These are phyloP conservation scores for Knipowitschia caucasica DNA, from an alignment of 2,797 vertebrate genomes.

Conservation along the genomic window DNA sequence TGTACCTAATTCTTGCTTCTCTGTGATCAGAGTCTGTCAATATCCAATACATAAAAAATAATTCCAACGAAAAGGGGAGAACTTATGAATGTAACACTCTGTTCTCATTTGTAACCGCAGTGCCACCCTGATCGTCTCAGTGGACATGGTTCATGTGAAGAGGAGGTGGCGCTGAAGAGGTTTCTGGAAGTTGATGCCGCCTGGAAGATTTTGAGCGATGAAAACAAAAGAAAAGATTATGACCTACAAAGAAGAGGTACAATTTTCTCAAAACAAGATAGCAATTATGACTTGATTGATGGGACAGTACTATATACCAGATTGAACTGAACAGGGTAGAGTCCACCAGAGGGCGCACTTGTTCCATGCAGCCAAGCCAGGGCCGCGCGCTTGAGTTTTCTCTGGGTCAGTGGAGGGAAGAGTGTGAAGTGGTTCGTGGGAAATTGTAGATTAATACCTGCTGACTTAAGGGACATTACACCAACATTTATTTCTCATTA, in stretches of 20 bases:
- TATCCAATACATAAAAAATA: no score
- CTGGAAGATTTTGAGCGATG: slow-evolving; percentile 59
- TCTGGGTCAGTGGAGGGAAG: slow-evolving; percentile 9
- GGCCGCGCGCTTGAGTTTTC: neutral
- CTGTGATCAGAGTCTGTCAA: no score
- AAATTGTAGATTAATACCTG: slow-evolving; percentile 9
- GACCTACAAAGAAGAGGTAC: slow-evolving; percentile 59
- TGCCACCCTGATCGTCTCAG: slow-evolving; percentile 60
- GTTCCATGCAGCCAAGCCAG: neutral
- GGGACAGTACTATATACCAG: neutral
- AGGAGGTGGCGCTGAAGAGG: slow-evolving; percentile 40
- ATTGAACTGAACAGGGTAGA: neutral
- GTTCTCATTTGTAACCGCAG: slow-evolving; percentile 16
- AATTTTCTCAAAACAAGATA: neutral
- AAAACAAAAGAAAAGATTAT: slow-evolving; percentile 46
- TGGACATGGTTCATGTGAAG: slow-evolving; percentile 18
- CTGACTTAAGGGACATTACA: slow-evolving; percentile 6
- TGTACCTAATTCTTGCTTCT: no score
- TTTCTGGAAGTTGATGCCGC: slow-evolving; percentile 62
- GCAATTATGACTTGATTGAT: neutral
- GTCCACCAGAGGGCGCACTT: slow-evolving; percentile 9
- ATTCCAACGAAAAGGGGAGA: no score
- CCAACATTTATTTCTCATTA: slow-evolving; percentile 6
- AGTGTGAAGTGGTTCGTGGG: slow-evolving; percentile 8
- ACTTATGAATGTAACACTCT: no score